Evolutionary conservation across 1,140 invertebrate species (phyloP).

Genomic region (Anastrepha ludens): DNA sequence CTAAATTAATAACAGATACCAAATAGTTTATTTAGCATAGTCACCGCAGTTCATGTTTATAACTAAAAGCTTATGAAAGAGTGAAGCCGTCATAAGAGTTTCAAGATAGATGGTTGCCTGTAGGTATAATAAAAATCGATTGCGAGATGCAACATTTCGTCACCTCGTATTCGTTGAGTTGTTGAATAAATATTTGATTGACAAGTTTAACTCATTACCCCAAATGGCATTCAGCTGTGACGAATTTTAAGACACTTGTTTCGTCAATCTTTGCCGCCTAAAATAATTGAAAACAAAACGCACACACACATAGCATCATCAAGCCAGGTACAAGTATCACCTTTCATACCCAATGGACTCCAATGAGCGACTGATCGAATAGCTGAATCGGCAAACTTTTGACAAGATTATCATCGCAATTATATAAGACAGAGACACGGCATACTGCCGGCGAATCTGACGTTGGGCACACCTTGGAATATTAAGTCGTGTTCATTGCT

Average conservation of each 20-base stretch:
- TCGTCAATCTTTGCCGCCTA: not conserved
- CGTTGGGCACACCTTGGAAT: conserved; percentile 15
- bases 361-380: not conserved
- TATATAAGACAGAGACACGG: not conserved
- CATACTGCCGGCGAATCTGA: not conserved
- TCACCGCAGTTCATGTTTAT: no score
- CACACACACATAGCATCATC: no score
- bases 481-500: not conserved
- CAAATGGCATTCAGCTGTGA: not conserved
- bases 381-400: not conserved
- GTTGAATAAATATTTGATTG: not conserved
- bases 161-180: not conserved
- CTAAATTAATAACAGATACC: no score
- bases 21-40: no score
- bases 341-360: not conserved
- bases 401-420: not conserved
- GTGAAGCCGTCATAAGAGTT: no score
- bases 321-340: not conserved
- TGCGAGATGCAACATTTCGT: not conserved
- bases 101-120: no score
- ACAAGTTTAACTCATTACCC: not conserved
- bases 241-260: not conserved
- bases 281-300: not conserved
- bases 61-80: no score
- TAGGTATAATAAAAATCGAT: no score